Percentiles rank a stretch among this genome's conserved stretches.
These are phyloP conservation scores for Syrista parreyssii DNA, from an alignment of 2,888 invertebrate species.

Conservation along the genomic window DNA sequence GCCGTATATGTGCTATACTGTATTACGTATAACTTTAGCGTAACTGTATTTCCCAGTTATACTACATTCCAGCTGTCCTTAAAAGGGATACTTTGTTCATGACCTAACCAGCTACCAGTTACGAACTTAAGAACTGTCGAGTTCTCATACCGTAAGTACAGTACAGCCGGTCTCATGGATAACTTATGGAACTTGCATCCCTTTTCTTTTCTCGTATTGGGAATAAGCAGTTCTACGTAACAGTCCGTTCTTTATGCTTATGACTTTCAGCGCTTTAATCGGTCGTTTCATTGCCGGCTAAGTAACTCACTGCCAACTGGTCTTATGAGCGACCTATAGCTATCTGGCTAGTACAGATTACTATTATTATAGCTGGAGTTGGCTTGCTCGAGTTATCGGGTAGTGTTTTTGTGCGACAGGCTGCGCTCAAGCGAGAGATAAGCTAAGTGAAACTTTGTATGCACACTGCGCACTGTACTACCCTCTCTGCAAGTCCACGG, in stretches of 20 bases:
- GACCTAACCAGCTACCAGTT: background rate
- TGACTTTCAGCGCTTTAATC: background rate
- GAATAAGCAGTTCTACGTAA: background rate
- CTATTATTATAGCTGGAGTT: background rate
- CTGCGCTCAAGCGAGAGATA: conserved; percentile 30
- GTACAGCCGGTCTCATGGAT: background rate
- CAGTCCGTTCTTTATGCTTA: background rate
- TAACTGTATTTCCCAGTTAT: conserved; percentile 30
- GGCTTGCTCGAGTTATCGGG: conserved; percentile 10
- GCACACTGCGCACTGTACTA: conserved; percentile 22
- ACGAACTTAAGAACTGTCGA: background rate
- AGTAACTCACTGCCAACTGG: background rate
- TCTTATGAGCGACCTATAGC: background rate
- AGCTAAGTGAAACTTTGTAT: conserved; percentile 41
- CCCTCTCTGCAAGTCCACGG: background rate
- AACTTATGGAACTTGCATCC: too few species aligned
- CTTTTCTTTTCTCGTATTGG: too few species aligned
- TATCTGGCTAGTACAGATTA: background rate
- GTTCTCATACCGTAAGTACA: background rate
- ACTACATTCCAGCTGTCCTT: conserved; percentile 24
- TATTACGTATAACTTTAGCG: conserved; percentile 28
- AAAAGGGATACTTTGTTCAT: conserved; percentile 8
- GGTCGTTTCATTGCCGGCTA: background rate
- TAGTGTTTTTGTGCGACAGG: conserved; percentile 18
- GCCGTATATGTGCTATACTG: background rate